Base-by-base conservation (phyloP, 2,888 invertebrate species). In the Oligia fasciuncula region DNA sequence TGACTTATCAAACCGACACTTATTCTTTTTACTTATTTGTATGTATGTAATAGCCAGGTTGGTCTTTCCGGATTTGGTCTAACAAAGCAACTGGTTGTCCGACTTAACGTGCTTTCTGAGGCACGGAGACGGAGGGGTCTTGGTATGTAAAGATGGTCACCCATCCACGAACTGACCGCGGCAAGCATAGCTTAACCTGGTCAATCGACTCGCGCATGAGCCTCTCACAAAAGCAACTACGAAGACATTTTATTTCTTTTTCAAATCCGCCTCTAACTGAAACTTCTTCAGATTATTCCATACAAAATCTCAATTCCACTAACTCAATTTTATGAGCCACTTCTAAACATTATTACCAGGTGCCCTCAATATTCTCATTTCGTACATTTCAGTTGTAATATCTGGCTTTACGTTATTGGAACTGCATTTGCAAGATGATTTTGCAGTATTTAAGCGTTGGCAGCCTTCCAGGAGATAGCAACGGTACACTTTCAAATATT, bases 381-480 rank as follows among this genome's bases (percentile, higher is more conserved):
- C 63, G 70, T 70, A 86, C 81, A 89, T 91, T 92, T 87, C 72
- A 88, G 57, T 84, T 77, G 79, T 90, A 90, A 91, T 92, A 90
- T 87, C 78, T 72, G 65, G 69, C 76, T 73, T 81, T 82, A 86
- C 86, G 87, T 81, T 91, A 91, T 91, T 90, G 88, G 83, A 76
- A 86, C 81, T 85, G 84, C 90, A 90, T 90, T 91, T 88, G 91
- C 89, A 85, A 90, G 89, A 91, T 88, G 88, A 90, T 90, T 91
- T 88, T 76, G 88, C 83, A 86, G 88, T 90, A 90, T 87, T 87
- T 85, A 86, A 83, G 81, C 76, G 84, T 78, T 92, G 91, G 91
- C 91, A 63, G 9, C 23, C 1, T 40, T 84, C 92, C 91, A 92
- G 79, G 57, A 86, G 88, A 91, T 90, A 90, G 80, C 70, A 70